Evolutionary conservation across 2,113 vertebrate species (phyloP), one percentile per base, ranked within the genome.

Genomic region (Oriolus oriolus): DNA sequence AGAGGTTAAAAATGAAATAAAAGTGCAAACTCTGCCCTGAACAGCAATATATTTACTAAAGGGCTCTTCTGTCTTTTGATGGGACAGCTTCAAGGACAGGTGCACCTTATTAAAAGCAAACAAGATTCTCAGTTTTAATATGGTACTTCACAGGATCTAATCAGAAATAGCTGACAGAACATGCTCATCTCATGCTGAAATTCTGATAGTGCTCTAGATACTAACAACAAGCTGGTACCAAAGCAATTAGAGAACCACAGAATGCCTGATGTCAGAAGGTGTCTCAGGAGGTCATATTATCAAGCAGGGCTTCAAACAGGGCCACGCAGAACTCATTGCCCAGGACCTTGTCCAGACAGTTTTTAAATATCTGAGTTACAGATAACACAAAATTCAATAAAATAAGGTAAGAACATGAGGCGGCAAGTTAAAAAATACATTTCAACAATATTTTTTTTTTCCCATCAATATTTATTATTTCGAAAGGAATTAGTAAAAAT

Each of bases 281-380:
- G 21, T 12, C 27, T 41, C 70, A 66, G 21, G 16, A 86, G 56
- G 35, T 59, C 9, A 18, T 9, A 41, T n/a, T 19, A 47, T 16
- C 24, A 66, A 20, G 2, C 5, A 14, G 11, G 24, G 42, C 18
- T 35, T 54, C 54, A 74, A 60, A n/a, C 30, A 74, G 24, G 37
- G 16, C 10, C 44, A 39, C 13, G 11, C 0, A 15, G 6, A 78
- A 7, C 17, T 5, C 1, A n/a, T 0, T 69, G 9, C 8, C 37
- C 37, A 86, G 42, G 52, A 59, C 9, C 1, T 0, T 3, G 7
- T 50, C 23, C 59, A 69, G 17, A 37, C 1, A 7, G 21, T 24
- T 63, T 78, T 65, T 52, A 61, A 53, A 52, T 24, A 54, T 4
- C 54, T 59, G 17, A 68, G 13, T 30, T 54, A 66, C 1, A 57